Evolutionary conservation across 2,113 vertebrate genomes (phyloP), one percentile per base, ranked within the genome.

Genomic region (Micronisus gabar): DNA sequence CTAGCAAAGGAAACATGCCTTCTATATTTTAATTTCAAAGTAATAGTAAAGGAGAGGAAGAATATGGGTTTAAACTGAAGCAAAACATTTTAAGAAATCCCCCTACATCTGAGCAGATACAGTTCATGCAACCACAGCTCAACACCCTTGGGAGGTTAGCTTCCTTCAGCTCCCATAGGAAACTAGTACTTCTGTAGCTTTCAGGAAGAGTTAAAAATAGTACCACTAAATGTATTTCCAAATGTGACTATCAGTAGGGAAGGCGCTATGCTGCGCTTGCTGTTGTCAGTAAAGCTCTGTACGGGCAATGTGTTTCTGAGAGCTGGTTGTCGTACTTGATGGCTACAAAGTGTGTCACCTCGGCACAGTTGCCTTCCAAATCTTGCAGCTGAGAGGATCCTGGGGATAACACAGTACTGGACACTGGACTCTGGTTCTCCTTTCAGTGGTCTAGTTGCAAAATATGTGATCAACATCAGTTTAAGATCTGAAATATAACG

Each of bases 131-230:
- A 30, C 40, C 62, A 27, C 40, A 91, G 53, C 53, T 85, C 53
- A 91, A 93, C 85, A 4, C 84, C 29, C 38, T 13, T 27, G 65
- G 81, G 91, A 84, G n/a, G 8, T 87, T 48, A 73, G 8, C 78
- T 97, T 95, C 89, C 93, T 95, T 53, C 72, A 76, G 66, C 58
- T 91, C 48, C 48, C 41, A 3, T 80, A 94, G 66, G 68, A 96
- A 97, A 75, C 43, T 58, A 79, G 61, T 26, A 14, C 45, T 71
- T 56, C 72, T 84, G 2, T 52, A 81, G 61, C 40, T 53, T 88
- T 87, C 92, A 95, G 93, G 95, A 96, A 94, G 90, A 93, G 88
- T 95, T 95, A 93, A 91, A 96, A 97, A 96, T 96, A 93, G 74
- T 81, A 74, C 19, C 67, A 6, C 53, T 94, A 90, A 97, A 86